These are phyloP conservation scores for Microcebus lehilahytsara DNA, from an alignment of 2,113 vertebrate genomes.

Conservation along the genomic window DNA sequence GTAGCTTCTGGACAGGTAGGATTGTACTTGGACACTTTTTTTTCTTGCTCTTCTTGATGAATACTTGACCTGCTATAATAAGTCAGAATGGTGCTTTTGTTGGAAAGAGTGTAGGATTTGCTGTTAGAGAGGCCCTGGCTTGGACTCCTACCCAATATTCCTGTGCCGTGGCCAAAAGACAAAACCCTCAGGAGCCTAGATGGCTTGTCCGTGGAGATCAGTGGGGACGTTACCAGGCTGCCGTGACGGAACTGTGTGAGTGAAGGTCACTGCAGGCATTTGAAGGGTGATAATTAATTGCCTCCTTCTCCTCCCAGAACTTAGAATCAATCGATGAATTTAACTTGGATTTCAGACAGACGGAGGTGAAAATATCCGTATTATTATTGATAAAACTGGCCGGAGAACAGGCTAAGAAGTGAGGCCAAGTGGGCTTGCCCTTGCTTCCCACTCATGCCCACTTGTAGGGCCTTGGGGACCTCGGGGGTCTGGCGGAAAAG, in stretches of 20 bases:
- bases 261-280: not conserved
- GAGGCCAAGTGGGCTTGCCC: not conserved
- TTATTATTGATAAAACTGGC: not conserved
- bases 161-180: not conserved
- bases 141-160: not conserved
- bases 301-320: not conserved
- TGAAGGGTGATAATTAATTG: not conserved
- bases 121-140: not conserved
- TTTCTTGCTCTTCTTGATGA: not conserved
- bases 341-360: conserved; percentile 26
- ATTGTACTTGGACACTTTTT: not conserved
- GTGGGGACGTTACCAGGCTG: too few species aligned
- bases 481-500: not conserved
- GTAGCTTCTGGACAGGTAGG: not conserved
- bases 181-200: too few species aligned
- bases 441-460: not conserved
- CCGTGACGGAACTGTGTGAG: rapidly evolving
- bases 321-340: not conserved
- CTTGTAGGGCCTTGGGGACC: not conserved
- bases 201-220: not conserved
- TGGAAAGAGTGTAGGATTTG: not conserved
- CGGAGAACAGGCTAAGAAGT: not conserved
- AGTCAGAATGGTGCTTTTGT: not conserved
- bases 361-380: not conserved
- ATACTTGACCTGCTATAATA: not conserved